phyloP scores from a whole-genome alignment of 2,797 vertebrate species.

The Huso huso region DNA sequence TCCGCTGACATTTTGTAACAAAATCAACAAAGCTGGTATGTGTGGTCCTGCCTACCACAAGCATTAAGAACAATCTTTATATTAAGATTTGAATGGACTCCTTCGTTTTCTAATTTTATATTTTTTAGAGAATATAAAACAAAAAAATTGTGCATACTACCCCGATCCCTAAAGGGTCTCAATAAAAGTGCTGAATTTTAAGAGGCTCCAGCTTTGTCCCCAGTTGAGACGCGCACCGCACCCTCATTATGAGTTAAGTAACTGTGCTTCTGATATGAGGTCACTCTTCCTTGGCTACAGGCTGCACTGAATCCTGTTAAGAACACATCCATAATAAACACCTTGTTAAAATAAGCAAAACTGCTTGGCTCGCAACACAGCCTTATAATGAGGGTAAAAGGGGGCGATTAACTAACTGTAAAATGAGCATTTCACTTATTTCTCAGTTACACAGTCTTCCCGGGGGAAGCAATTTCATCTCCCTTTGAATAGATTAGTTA shows the following conservation, averaged over 20 bases:
- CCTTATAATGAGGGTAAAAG: not conserved
- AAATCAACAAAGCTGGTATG: conserved; percentile 24
- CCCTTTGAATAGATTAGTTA: not conserved
- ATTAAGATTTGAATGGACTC: too few relatives aligned
- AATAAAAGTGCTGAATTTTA: conserved; percentile 15
- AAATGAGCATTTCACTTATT: conserved; percentile 7
- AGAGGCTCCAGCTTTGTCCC: conserved; percentile 16
- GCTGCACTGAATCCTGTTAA: conserved; percentile 7
- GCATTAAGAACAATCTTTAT: not conserved
- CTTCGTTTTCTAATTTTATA: conserved; percentile 22
- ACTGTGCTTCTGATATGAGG: conserved; percentile 20
- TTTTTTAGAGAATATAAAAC: conserved; percentile 5
- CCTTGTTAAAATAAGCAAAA: conserved; percentile 11
- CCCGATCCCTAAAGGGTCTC: not conserved
- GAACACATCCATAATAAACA: conserved; percentile 24
- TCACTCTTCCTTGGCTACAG: conserved; percentile 13
- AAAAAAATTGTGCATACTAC: not conserved
- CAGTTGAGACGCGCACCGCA: not conserved
- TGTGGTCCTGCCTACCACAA: conserved; percentile 14
- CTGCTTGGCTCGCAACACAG: not conserved
- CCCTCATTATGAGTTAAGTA: conserved; percentile 20
- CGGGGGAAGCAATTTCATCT: not conserved
- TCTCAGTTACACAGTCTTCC: not conserved
- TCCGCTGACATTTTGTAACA: conserved; percentile 32
- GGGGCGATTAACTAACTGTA: conserved; percentile 4